Base-by-base conservation (phyloP, 2,113 vertebrate genomes). In the Myiozetetes cayanensis region DNA sequence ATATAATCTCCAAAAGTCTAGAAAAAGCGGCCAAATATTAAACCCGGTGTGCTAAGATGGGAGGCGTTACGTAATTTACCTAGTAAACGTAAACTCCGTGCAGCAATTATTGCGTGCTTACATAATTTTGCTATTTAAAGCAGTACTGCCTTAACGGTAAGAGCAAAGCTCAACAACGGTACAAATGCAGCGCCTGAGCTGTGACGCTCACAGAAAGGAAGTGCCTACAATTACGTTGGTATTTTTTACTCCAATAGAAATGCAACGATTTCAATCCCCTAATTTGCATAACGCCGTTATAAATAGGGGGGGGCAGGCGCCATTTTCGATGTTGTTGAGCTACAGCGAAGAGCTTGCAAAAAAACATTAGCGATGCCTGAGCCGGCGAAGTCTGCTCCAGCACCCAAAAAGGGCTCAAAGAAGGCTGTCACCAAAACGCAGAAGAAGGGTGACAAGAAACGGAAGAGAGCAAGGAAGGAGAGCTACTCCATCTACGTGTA, bases 401-500 rank as follows among this genome's bases (percentile, higher is more conserved):
- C 97, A 5, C 97, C 97, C 0, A 98, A 98, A 47, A 98, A 98
- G 75, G 98, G 97, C 10, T 98, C 98, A 0, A 98, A 98, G 81
- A 98, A 98, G 4, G 98, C 98, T 0, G 98, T 98, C 1, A 98
- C 97, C 13, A 98, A 98, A 82, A 97, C 97, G 0, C 98, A 98
- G 78, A 98, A 98, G 39, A 98, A 98, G 1, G 98, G 98, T 0
- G 97, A 98, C 23, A 98, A 98, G 81, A 98, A 98, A 56, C 97
- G 97, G 41, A 97, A 97, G 80, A 97, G 96, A 96, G 98, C 18
- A 98, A 98, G 85, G 8, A 79, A 87, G 2, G 97, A 98, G 81
- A 98, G 97, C 28, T 98, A 98, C 7, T 98, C 97, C 0, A 97
- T 98, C 49, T 98, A 98, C n/a, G 97, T 98, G 46, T 98, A 98